phyloP scores from a whole-genome alignment of 1,140 invertebrate species.

The Globodera rostochiensis region DNA sequence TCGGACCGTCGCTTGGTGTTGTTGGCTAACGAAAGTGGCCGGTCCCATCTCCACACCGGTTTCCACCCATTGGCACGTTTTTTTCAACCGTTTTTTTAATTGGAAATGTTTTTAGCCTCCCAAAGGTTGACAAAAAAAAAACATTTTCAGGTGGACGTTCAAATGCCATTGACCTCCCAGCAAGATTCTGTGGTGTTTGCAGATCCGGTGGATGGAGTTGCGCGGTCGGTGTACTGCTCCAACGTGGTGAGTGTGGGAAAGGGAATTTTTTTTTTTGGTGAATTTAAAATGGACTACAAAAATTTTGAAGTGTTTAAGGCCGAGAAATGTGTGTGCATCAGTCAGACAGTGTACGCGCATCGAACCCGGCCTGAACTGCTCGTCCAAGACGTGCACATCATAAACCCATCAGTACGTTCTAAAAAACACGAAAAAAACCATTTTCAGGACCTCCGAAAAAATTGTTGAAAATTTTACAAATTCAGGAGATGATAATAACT shows the following conservation, averaged over 20 bases:
- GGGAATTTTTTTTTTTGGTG: background rate
- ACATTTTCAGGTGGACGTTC: conserved; percentile 29
- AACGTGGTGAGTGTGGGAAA: conserved; percentile 28
- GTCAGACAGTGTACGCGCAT: conserved; percentile 46
- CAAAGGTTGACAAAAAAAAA: too few species aligned
- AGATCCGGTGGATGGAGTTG: conserved; percentile 33
- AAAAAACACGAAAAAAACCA: background rate
- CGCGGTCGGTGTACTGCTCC: conserved; percentile 41
- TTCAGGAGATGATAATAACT: background rate
- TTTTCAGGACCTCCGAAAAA: background rate
- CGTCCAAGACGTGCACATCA: conserved; percentile 39
- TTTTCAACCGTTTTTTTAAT: conserved; percentile 7
- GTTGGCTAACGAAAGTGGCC: conserved; percentile 3
- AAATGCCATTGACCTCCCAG: conserved; percentile 14
- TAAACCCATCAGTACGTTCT: conserved; percentile 42
- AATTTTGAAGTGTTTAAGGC: conserved; percentile 27
- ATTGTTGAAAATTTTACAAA: conserved; percentile 15
- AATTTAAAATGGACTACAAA: background rate
- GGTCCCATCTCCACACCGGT: background rate
- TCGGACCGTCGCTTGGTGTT: background rate
- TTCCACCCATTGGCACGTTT: background rate
- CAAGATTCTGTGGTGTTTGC: conserved; percentile 37
- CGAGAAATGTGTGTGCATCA: conserved; percentile 43
- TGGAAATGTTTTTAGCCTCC: conserved; percentile 22
- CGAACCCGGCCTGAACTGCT: conserved; percentile 42